Evolutionary conservation across 1,140 invertebrate genomes (phyloP).

Genomic region (Sminthurinus signatus): DNA sequence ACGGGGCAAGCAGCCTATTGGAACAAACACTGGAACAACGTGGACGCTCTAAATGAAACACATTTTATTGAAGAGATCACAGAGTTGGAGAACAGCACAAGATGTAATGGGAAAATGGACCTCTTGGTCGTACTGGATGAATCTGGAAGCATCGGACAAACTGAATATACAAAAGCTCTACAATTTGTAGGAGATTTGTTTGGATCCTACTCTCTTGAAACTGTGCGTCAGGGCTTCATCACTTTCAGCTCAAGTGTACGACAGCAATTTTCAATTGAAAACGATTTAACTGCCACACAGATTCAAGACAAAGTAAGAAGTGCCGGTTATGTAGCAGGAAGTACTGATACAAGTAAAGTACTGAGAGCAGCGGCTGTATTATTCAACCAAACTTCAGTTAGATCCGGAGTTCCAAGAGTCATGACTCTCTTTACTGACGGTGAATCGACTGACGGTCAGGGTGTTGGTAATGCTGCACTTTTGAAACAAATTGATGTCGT

Average conservation of each 20-base stretch:
- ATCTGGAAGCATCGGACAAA: background rate
- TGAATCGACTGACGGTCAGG: too few relatives aligned
- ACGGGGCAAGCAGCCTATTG: slow-evolving; percentile 6
- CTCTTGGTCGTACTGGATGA: slow-evolving; percentile 18
- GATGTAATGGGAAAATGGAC: slow-evolving; percentile 13
- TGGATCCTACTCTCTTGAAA: background rate
- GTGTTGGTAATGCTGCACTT: too few relatives aligned
- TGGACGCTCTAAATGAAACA: background rate
- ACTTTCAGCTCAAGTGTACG: background rate
- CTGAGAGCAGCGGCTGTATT: background rate
- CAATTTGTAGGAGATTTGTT: slow-evolving; percentile 8
- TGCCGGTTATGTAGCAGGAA: background rate
- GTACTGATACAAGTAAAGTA: background rate
- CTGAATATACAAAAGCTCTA: slow-evolving; percentile 10
- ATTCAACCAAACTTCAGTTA: background rate
- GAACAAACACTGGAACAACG: background rate
- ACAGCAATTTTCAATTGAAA: background rate
- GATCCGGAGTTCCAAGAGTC: background rate
- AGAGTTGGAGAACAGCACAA: background rate
- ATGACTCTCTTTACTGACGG: slow-evolving; percentile 11
- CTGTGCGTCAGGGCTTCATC: background rate
- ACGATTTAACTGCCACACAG: background rate
- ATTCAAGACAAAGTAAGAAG: background rate
- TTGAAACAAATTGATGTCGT: background rate
- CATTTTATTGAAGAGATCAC: background rate